Evolutionary conservation across 2,888 invertebrate genomes (phyloP).

Genomic region (Drosophila kambysellisi): DNA sequence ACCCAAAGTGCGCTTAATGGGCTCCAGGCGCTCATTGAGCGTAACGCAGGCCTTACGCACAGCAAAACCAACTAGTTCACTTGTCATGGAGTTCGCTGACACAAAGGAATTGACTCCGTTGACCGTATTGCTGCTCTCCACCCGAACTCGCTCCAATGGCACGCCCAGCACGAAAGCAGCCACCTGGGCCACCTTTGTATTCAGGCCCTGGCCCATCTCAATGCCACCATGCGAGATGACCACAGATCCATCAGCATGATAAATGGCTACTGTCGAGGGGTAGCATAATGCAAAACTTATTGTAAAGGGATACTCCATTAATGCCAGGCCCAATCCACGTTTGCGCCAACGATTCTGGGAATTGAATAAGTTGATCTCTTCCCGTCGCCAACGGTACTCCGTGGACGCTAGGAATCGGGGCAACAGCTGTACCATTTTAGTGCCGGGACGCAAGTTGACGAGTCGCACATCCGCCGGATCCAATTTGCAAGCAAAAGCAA

Average conservation of each 20-base stretch:
- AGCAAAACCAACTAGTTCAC: constrained; percentile 88
- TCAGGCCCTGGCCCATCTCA: constrained; percentile 91
- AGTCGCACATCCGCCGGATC: constrained; percentile 88
- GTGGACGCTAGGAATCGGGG: constrained; percentile 86
- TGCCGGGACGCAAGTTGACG: constrained; percentile 85
- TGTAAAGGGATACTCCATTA: constrained; percentile 86
- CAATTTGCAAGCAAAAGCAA: constrained; percentile 86
- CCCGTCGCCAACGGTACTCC: constrained; percentile 87
- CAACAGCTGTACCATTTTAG: constrained; percentile 85
- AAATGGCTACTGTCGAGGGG: constrained; percentile 88
- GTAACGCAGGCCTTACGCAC: constrained; percentile 89
- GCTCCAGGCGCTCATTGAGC: constrained; percentile 87
- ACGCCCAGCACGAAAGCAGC: constrained; percentile 90
- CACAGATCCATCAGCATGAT: constrained; percentile 90
- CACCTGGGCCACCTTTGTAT: constrained; percentile 91
- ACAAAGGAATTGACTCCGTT: constrained; percentile 86
- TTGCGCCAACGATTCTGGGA: constrained; percentile 92
- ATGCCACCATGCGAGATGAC: constrained; percentile 90
- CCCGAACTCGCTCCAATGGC: constrained; percentile 49
- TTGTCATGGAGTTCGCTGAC: constrained; percentile 88
- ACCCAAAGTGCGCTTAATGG: constrained; percentile 86
- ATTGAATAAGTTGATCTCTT: constrained; percentile 88
- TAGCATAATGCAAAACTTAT: constrained; percentile 83
- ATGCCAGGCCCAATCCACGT: constrained; percentile 88
- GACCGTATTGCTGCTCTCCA: constrained; percentile 81